Conservation (phyloP, 1,140 invertebrate species). For the Callitettix versicolor region DNA sequence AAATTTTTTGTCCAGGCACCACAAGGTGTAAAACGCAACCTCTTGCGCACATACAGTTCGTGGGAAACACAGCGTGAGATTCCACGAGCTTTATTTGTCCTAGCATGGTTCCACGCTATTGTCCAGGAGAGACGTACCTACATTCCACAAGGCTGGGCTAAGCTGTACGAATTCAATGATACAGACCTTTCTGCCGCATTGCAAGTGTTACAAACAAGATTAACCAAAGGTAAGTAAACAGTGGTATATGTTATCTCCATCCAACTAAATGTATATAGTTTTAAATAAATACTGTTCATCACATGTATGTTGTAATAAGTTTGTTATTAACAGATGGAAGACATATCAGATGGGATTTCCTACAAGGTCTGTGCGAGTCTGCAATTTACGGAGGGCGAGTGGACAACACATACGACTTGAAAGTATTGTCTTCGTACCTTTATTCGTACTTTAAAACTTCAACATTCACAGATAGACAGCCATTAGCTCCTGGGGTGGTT, state of each 20-base stretch:
- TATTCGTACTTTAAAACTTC: slow-evolving; percentile 56
- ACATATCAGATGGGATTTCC: slow-evolving; percentile 57
- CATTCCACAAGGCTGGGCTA: slow-evolving; percentile 79
- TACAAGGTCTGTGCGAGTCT: slow-evolving; percentile 69
- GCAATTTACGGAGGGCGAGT: slow-evolving; percentile 83
- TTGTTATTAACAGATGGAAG: slow-evolving; percentile 18
- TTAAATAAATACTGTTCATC: too few relatives aligned
- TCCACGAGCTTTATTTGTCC: slow-evolving; percentile 48
- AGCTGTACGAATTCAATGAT: slow-evolving; percentile 83
- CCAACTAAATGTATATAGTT: too few relatives aligned
- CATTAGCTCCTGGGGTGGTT: slow-evolving; percentile 39
- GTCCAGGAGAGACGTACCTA: slow-evolving; percentile 79
- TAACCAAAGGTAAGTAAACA: slow-evolving; percentile 30
- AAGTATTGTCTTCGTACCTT: slow-evolving; percentile 63
- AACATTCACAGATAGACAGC: slow-evolving; percentile 41
- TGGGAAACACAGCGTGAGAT: slow-evolving; percentile 42
- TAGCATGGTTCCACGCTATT: slow-evolving; percentile 77
- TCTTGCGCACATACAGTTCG: slow-evolving; percentile 44
- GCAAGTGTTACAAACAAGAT: slow-evolving; percentile 54
- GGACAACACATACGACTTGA: slow-evolving; percentile 67
- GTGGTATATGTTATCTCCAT: neutral
- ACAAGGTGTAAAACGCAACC: slow-evolving; percentile 53
- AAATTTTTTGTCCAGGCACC: slow-evolving; percentile 42
- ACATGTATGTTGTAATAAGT: too few relatives aligned
- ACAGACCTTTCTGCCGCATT: slow-evolving; percentile 70